Percentiles rank a stretch among this genome's conserved stretches.
Evolutionary conservation across 2,113 vertebrate species (phyloP).

Genomic region (Bagarius yarrelli): DNA sequence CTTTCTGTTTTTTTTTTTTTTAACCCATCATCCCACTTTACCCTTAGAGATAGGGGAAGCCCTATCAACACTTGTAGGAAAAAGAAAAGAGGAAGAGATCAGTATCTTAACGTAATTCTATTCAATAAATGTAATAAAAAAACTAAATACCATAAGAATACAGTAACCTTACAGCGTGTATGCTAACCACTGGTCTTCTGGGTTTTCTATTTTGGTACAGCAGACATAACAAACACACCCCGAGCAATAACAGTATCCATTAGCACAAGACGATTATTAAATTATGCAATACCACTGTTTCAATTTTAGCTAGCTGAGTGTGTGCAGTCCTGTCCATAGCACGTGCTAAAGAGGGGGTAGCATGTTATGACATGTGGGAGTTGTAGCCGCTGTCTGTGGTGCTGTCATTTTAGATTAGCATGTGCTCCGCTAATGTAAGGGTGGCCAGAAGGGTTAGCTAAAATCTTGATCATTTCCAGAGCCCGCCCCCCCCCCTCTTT

Average conservation of each 20-base stretch:
- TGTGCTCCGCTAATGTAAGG: constrained; percentile 23
- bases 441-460: constrained; percentile 28
- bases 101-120: neutral
- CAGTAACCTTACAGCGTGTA: neutral
- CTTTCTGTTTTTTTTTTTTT: neutral
- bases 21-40: neutral
- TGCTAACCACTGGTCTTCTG: neutral
- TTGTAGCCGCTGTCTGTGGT: constrained; percentile 36
- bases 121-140: neutral
- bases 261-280: constrained; percentile 27
- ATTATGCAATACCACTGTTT: constrained; percentile 20
- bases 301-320: constrained; percentile 7
- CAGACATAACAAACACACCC: constrained; percentile 33
- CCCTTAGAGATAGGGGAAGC: neutral
- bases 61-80: neutral
- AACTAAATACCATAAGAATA: neutral
- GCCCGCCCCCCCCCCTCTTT: too few relatives aligned
- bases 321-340: constrained; percentile 34
- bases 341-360: constrained; percentile 16
- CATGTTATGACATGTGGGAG: constrained; percentile 33
- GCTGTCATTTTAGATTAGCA: constrained; percentile 43
- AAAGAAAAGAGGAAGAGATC: neutral
- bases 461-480: constrained; percentile 42
- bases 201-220: constrained; percentile 12
- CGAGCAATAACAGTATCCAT: constrained; percentile 4